These are phyloP conservation scores for Drosophila busckii DNA, from an alignment of 1,140 invertebrate species.

Conservation along the genomic window DNA sequence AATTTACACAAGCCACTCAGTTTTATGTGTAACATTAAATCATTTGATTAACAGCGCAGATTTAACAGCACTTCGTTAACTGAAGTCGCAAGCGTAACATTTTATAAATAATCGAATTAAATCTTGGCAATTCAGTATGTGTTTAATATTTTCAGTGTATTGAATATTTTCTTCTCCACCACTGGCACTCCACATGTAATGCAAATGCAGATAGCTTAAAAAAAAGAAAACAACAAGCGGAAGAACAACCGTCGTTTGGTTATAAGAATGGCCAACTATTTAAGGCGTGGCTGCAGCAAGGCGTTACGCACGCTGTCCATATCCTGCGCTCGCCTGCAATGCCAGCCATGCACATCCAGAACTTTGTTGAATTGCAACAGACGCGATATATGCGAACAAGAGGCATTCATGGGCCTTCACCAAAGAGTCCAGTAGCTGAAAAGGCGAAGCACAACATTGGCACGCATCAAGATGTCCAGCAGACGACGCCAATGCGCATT, in stretches of 20 bases:
- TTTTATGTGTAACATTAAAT: too few relatives aligned
- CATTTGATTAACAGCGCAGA: too few relatives aligned
- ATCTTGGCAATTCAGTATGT: too few relatives aligned
- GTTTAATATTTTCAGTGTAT: constrained; percentile 9
- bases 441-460: constrained; percentile 27
- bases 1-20: too few relatives aligned
- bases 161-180: constrained; percentile 22
- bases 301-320: constrained; percentile 9
- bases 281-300: constrained; percentile 17
- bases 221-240: constrained; percentile 34
- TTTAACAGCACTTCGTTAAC: too few relatives aligned
- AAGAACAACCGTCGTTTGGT: constrained; percentile 38
- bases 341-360: constrained; percentile 30
- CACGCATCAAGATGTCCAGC: constrained; percentile 17
- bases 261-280: constrained; percentile 34
- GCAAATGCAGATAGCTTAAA: constrained; percentile 29
- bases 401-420: constrained; percentile 17
- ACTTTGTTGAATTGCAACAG: constrained; percentile 33
- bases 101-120: too few relatives aligned
- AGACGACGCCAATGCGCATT: constrained; percentile 20
- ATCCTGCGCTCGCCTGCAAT: constrained; percentile 4
- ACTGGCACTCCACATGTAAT: constrained; percentile 43
- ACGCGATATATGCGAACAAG: constrained; percentile 29
- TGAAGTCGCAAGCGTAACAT: too few relatives aligned
- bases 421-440: constrained; percentile 25